Conservation (phyloP, 1,140 invertebrate species). For the Hylaeus anthracinus region DNA sequence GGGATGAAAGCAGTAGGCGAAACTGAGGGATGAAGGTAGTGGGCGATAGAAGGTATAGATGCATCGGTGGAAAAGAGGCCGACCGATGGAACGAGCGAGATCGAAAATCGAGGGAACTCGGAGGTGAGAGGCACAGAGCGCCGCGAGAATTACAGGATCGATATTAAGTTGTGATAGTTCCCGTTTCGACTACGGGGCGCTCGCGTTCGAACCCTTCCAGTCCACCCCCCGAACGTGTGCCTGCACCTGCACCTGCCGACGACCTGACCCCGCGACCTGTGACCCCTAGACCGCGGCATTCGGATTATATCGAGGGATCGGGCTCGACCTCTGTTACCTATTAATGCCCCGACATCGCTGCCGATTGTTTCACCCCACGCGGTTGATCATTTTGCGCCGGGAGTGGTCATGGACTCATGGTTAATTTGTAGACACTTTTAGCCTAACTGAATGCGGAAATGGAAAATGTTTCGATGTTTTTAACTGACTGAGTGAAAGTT, state of each 20-base stretch:
- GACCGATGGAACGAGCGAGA: constrained; percentile 21
- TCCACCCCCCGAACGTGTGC: constrained; percentile 35
- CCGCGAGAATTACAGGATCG: constrained; percentile 78
- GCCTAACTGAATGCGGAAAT: too few species aligned
- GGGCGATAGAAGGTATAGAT: constrained; percentile 39
- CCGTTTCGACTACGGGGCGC: constrained; percentile 75
- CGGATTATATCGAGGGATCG: constrained; percentile 51
- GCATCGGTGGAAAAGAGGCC: constrained; percentile 15
- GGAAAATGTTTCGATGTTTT: too few species aligned
- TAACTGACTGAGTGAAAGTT: too few species aligned
- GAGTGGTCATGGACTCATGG: not conserved
- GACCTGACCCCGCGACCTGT: constrained; percentile 63
- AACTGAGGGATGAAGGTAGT: constrained; percentile 27
- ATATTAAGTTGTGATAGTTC: constrained; percentile 79
- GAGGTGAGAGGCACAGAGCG: constrained; percentile 43
- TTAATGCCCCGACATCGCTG: constrained; percentile 15
- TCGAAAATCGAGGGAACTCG: constrained; percentile 25
- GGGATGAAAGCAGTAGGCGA: constrained; percentile 18
- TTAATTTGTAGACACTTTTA: not conserved
- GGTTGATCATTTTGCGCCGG: not conserved
- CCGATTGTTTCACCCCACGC: not conserved
- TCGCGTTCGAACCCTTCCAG: constrained; percentile 68
- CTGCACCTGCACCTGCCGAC: constrained; percentile 65
- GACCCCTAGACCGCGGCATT: constrained; percentile 57
- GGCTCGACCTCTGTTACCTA: constrained; percentile 44